phyloP scores from a whole-genome alignment of 2,113 vertebrate species.

The Condylura cristata region DNA sequence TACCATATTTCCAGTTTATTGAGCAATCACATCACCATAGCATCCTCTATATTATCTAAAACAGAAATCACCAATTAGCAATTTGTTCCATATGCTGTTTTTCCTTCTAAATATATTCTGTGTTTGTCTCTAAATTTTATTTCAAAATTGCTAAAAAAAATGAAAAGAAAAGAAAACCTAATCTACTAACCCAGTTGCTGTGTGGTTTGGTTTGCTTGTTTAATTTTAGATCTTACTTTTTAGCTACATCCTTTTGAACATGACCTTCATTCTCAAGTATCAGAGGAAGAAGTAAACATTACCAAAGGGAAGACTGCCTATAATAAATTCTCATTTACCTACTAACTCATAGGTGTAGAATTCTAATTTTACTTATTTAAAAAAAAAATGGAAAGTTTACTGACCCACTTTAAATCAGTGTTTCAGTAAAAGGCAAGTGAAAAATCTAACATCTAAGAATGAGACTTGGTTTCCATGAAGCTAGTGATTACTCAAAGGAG shows the following conservation, averaged over 20 bases:
- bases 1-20: background rate
- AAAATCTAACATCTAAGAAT: slow-evolving; percentile 69
- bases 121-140: slow-evolving; percentile 28
- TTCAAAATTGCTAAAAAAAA: slow-evolving; percentile 67
- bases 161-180: slow-evolving; percentile 64
- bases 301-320: slow-evolving; percentile 40
- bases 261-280: slow-evolving; percentile 75
- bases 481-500: slow-evolving; percentile 68
- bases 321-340: slow-evolving; percentile 70
- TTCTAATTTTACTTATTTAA: slow-evolving; percentile 52
- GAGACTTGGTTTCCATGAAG: slow-evolving; percentile 81
- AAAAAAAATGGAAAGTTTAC: slow-evolving; percentile 74
- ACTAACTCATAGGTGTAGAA: background rate
- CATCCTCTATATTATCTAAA: background rate
- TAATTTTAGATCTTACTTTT: slow-evolving; percentile 73
- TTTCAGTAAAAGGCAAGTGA: slow-evolving; percentile 83
- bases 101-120: slow-evolving; percentile 38
- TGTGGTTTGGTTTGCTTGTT: slow-evolving; percentile 63
- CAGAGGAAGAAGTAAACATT: slow-evolving; percentile 72
- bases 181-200: background rate
- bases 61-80: slow-evolving; percentile 5
- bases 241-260: slow-evolving; percentile 67
- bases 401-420: slow-evolving; percentile 86
- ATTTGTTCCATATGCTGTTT: slow-evolving; percentile 38
- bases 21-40: background rate